Conservation (phyloP, 2,888 invertebrate genomes). For the Torymus tubicola region DNA sequence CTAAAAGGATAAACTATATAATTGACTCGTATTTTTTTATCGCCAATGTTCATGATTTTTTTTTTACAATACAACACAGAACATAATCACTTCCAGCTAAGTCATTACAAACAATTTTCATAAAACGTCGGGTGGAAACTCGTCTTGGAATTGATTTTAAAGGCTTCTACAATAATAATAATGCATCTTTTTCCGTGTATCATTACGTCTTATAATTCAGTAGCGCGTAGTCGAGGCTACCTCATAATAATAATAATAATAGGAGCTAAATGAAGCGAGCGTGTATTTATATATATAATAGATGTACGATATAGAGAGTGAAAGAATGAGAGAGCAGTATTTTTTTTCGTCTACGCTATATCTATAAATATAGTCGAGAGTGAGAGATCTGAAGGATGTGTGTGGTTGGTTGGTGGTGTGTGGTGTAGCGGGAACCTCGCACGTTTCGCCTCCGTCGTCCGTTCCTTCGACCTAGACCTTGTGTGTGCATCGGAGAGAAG, state of each 20-base stretch:
- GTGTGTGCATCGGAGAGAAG: slow-evolving; percentile 2
- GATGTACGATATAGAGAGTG: slow-evolving; percentile 49
- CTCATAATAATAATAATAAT: slow-evolving; percentile 14
- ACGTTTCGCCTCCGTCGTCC: slow-evolving; percentile 71
- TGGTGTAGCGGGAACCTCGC: slow-evolving; percentile 74
- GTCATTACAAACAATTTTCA: slow-evolving; percentile 51
- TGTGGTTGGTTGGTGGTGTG: no score
- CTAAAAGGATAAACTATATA: slow-evolving; percentile 58
- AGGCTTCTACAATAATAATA: slow-evolving; percentile 51
- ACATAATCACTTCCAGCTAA: slow-evolving; percentile 14
- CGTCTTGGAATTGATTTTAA: slow-evolving; percentile 48
- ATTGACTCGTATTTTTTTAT: slow-evolving; percentile 34
- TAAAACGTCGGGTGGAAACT: slow-evolving; percentile 43
- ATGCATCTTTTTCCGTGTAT: slow-evolving; percentile 42
- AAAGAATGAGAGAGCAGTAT: slow-evolving; percentile 53
- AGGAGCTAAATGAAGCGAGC: slow-evolving; percentile 43
- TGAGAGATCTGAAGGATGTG: slow-evolving; percentile 61
- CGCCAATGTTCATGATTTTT: slow-evolving; percentile 48
- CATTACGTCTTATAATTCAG: slow-evolving; percentile 22
- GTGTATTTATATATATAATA: slow-evolving; percentile 4
- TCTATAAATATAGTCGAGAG: no score
- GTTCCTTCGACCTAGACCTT: slow-evolving; percentile 33
- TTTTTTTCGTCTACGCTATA: slow-evolving; percentile 7
- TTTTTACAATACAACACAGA: slow-evolving; percentile 56
- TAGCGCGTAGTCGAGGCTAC: slow-evolving; percentile 33